A percentile compares a stretch with the other conserved stretches of the same genome.
Conservation (phyloP, 2,797 vertebrate species). For the Coregonus suidteri region DNA sequence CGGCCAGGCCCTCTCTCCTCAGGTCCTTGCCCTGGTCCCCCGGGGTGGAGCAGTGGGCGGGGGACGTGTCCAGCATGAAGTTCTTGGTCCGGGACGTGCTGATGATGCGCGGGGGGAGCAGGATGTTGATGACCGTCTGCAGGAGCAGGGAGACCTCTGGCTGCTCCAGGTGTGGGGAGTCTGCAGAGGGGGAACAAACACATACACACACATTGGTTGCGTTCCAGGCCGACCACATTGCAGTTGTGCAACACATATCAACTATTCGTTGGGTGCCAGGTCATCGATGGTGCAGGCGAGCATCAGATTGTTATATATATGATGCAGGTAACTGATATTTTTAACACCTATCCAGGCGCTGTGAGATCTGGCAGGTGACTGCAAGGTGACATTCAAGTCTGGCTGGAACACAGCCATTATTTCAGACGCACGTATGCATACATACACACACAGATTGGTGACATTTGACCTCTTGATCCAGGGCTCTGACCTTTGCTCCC, state of each 20-base stretch:
- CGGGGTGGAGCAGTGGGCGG: constrained; percentile 96
- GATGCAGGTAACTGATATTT: no score
- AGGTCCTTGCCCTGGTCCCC: constrained; percentile 93
- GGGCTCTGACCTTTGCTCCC: constrained; percentile 91
- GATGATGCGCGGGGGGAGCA: constrained; percentile 95
- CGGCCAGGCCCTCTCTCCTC: constrained; percentile 90
- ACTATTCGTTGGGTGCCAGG: background rate
- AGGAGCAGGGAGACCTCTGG: constrained; percentile 95
- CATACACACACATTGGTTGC: background rate
- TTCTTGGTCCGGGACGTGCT: constrained; percentile 98
- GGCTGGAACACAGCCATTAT: background rate
- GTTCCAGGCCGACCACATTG: background rate
- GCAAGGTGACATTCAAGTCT: no score
- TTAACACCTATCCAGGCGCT: no score
- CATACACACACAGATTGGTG: background rate
- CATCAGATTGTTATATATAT: background rate
- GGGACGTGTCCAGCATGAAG: constrained; percentile 96
- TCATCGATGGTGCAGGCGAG: background rate
- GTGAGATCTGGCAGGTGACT: no score
- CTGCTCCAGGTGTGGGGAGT: constrained; percentile 94
- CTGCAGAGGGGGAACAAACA: constrained; percentile 64
- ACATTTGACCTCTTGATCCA: background rate
- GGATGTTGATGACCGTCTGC: constrained; percentile 96
- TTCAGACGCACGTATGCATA: background rate
- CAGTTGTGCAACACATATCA: background rate